A percentile compares a stretch with the other conserved stretches of the same genome.
Evolutionary conservation across 2,888 invertebrate species (phyloP).

Genomic region (Eupelmus urozonus): DNA sequence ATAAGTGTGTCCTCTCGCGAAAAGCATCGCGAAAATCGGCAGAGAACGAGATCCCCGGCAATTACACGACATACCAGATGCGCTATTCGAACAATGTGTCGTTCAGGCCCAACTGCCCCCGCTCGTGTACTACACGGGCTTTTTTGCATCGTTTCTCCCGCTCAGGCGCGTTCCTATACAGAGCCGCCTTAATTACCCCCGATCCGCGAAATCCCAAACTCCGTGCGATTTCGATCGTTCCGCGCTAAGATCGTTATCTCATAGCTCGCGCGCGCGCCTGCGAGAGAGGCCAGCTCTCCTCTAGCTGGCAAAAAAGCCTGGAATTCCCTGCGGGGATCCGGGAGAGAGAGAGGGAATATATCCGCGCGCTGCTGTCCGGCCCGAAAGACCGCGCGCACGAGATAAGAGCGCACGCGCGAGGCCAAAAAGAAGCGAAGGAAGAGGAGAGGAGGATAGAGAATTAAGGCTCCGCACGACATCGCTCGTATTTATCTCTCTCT

Average conservation of each 20-base stretch:
- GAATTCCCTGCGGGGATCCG: slow-evolving; percentile 53
- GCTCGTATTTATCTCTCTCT: slow-evolving; percentile 44
- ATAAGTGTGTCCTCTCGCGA: no score
- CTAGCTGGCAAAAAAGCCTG: background rate
- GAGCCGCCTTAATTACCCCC: slow-evolving; percentile 21
- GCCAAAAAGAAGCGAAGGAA: slow-evolving; percentile 55
- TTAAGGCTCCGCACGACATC: slow-evolving; percentile 51
- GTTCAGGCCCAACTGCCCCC: background rate
- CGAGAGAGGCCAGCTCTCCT: no score
- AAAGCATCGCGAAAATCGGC: no score
- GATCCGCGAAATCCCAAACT: background rate
- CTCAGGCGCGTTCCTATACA: no score
- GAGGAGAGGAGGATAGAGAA: slow-evolving; percentile 47
- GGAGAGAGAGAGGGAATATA: slow-evolving; percentile 44
- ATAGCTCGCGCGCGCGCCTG: slow-evolving; percentile 4
- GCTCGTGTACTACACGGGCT: background rate
- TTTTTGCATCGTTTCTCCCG: slow-evolving; percentile 1
- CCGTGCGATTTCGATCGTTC: slow-evolving; percentile 45
- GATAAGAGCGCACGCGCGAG: slow-evolving; percentile 55
- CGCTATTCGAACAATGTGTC: slow-evolving; percentile 6
- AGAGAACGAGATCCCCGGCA: no score
- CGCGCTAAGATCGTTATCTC: slow-evolving; percentile 47
- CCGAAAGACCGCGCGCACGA: slow-evolving; percentile 42
- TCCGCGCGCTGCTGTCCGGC: background rate
- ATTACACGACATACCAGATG: background rate